phyloP scores from a whole-genome alignment of 2,888 invertebrate genomes.

The Dugesia japonica region DNA sequence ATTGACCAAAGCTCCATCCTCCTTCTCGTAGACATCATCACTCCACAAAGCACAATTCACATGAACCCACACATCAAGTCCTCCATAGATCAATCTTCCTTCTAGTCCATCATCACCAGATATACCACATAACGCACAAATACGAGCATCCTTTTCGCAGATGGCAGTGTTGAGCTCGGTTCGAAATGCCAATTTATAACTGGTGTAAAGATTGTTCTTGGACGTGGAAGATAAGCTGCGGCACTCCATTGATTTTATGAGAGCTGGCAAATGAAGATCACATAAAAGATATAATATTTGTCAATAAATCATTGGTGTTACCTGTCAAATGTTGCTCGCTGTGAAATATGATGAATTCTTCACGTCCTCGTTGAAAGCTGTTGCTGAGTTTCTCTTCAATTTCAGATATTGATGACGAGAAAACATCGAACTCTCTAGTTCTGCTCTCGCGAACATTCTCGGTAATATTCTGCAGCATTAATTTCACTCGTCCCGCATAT shows the following conservation, averaged over 20 bases:
- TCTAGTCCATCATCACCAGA: slow-evolving; percentile 27
- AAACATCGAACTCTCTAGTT: background rate
- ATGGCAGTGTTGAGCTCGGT: background rate
- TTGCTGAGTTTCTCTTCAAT: background rate
- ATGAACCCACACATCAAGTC: slow-evolving; percentile 30
- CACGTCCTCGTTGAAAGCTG: background rate
- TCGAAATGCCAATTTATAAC: background rate
- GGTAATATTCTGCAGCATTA: background rate
- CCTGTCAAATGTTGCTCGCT: background rate
- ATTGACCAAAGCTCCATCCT: slow-evolving; percentile 17
- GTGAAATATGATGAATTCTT: slow-evolving; percentile 6
- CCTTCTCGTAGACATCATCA: slow-evolving; percentile 32
- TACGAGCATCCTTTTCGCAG: slow-evolving; percentile 12
- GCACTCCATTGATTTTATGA: background rate
- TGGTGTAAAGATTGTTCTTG: background rate
- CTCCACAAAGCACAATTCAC: slow-evolving; percentile 34
- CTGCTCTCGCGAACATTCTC: background rate
- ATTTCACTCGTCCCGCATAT: background rate
- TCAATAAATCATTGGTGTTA: no score
- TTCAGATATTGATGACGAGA: background rate
- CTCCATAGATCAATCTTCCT: slow-evolving; percentile 28
- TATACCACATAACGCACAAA: background rate
- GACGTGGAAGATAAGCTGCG: background rate
- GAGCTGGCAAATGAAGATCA: no score
- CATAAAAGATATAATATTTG: no score